These are phyloP conservation scores for Guaruba guarouba DNA, from an alignment of 2,113 vertebrate species.

Conservation along the genomic window DNA sequence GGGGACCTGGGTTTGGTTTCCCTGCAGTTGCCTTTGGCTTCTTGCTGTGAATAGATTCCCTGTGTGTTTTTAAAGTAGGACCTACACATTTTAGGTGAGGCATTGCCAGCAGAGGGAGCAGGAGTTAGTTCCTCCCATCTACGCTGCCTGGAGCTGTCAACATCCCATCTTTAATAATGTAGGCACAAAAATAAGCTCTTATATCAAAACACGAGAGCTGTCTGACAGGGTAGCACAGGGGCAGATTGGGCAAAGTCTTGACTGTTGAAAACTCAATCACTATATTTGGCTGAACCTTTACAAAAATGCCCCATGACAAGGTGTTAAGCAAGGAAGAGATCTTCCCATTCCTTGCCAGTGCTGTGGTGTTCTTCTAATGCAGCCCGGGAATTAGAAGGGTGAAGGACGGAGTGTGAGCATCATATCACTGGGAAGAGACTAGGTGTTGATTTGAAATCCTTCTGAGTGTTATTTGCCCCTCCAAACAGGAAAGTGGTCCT, in stretches of 20 bases:
- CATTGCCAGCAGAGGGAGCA: slow-evolving; percentile 63
- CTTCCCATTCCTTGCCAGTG: not conserved
- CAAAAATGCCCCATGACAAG: not conserved
- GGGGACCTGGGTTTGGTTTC: not conserved
- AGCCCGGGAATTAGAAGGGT: not conserved
- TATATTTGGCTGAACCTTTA: not conserved
- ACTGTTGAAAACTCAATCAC: not conserved
- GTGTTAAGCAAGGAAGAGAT: not conserved
- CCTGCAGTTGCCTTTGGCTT: not conserved
- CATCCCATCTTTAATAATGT: not conserved
- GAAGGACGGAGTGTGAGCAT: not conserved
- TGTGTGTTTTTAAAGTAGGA: not conserved
- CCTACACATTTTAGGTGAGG: not conserved
- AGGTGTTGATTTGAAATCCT: not conserved
- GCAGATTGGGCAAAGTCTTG: not conserved
- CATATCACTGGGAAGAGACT: not conserved
- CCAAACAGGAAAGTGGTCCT: not conserved
- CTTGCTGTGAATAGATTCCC: not conserved
- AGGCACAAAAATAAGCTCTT: not conserved
- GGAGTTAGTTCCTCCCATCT: not conserved
- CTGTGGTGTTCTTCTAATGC: not conserved
- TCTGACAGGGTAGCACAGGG: not conserved
- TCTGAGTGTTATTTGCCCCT: not conserved
- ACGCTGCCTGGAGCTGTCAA: accelerated
- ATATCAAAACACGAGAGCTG: not conserved